Evolutionary conservation across 2,888 invertebrate species (phyloP), one percentile per base, ranked within the genome.

Genomic region (Eucriotettix oculatus): DNA sequence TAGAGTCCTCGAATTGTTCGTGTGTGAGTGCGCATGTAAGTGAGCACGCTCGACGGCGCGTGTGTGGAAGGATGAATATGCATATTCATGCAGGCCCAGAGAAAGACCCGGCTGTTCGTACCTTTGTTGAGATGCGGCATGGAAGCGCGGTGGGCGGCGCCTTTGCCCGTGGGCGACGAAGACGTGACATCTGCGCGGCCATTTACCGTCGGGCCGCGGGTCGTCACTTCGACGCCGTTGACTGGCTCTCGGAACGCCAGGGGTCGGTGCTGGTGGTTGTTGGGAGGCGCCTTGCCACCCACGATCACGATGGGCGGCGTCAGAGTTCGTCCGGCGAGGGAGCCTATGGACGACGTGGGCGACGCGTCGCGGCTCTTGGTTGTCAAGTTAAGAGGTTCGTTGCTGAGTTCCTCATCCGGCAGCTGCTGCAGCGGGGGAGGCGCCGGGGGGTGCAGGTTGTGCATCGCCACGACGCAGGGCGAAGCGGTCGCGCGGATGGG

Each of bases 341-440:
- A 59, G 59, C 68, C 65, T 59, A 68, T 66, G 73, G 74, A 74
- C 2, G 68, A 71, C 1, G 71, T 66, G 1, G 72, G 71, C 12
- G 68, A 65, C 48, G 67, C 62, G 52, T 75, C 76, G 64, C 76
- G 76, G 56, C 67, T 67, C 60, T 66, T 68, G 11, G 70, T 69
- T 42, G 71, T 70, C 62, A 74, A 66, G 65, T 74, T 73, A 16
- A 74, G 65, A 3, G 74, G 74, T 63, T 74, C 71, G 59, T 71
- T 68, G 57, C 62, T 63, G 10, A 60, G 16, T 16, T 64, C 65
- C 40, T 63, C 65, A 7, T 64, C 62, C n/a, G 62, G 54, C 29
- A 57, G 61, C 56, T 58, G 54, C 57, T 61, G 64, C 56, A 55
- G 58, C 58, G 57, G 61, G 7, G 54, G 59, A 42, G 17, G 61